phyloP scores from a whole-genome alignment of 1,140 invertebrate genomes.

The Stegodyphus dumicola region DNA sequence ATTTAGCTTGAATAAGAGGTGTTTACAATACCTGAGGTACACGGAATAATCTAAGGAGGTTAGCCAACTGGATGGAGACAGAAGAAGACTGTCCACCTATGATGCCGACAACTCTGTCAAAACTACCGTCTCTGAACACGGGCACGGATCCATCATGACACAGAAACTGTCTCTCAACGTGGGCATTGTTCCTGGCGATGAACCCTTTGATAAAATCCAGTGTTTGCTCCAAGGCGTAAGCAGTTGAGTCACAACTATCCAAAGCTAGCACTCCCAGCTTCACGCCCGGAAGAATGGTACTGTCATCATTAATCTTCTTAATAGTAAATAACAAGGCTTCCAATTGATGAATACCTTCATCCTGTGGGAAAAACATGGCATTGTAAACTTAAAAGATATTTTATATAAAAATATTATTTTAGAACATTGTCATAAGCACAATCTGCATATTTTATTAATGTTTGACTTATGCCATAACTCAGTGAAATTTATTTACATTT shows the following conservation, averaged over 20 bases:
- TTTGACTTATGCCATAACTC: too few relatives aligned
- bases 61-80: constrained; percentile 74
- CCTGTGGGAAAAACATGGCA: constrained; percentile 64
- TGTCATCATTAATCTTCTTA: constrained; percentile 71
- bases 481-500: too few relatives aligned
- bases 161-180: constrained; percentile 68
- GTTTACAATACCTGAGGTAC: constrained; percentile 69
- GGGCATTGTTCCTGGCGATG: constrained; percentile 70
- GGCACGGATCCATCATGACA: constrained; percentile 70
- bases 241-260: constrained; percentile 72
- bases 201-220: constrained; percentile 74
- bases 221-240: constrained; percentile 71
- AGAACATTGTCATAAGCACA: too few relatives aligned
- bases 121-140: constrained; percentile 68
- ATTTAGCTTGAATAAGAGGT: too few relatives aligned
- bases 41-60: constrained; percentile 72
- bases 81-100: constrained; percentile 73
- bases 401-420: too few relatives aligned
- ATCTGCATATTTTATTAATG: too few relatives aligned
- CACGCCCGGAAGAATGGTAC: constrained; percentile 71
- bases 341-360: constrained; percentile 72
- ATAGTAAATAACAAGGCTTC: constrained; percentile 73
- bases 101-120: constrained; percentile 72
- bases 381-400: background rate
- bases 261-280: constrained; percentile 71